Conservation (phyloP, 1,140 invertebrate genomes). For the Ceratina australensis region DNA sequence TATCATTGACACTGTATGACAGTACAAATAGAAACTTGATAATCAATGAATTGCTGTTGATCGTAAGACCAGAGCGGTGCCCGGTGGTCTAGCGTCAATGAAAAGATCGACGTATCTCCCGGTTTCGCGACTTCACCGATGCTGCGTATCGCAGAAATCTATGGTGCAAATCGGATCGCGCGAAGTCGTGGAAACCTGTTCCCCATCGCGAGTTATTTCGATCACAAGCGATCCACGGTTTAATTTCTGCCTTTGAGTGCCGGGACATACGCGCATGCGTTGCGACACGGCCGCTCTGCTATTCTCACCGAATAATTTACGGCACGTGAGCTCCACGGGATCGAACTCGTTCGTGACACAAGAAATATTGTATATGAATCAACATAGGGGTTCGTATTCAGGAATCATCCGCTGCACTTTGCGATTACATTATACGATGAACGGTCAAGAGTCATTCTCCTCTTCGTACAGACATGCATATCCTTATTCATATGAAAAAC, state of each 20-base stretch:
- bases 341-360: constrained; percentile 59
- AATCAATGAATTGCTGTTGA: background rate
- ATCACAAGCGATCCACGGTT: constrained; percentile 58
- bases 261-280: constrained; percentile 51
- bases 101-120: too few species aligned
- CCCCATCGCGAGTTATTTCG: constrained; percentile 58
- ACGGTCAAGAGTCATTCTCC: too few species aligned
- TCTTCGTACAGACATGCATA: too few species aligned
- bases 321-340: constrained; percentile 63
- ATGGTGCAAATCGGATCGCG: constrained; percentile 32
- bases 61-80: background rate
- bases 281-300: constrained; percentile 59
- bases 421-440: too few species aligned
- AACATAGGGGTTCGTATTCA: background rate
- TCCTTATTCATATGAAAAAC: too few species aligned
- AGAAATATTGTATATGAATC: constrained; percentile 55
- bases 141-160: background rate
- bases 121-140: background rate
- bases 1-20: background rate
- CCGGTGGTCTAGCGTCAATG: too few species aligned
- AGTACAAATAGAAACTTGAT: background rate
- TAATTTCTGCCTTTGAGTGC: constrained; percentile 54
- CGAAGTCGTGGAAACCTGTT: constrained; percentile 58
- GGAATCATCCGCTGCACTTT: too few species aligned
- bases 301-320: constrained; percentile 65